Conservation (phyloP, 1,140 invertebrate genomes). For the Aphis craccivora region DNA sequence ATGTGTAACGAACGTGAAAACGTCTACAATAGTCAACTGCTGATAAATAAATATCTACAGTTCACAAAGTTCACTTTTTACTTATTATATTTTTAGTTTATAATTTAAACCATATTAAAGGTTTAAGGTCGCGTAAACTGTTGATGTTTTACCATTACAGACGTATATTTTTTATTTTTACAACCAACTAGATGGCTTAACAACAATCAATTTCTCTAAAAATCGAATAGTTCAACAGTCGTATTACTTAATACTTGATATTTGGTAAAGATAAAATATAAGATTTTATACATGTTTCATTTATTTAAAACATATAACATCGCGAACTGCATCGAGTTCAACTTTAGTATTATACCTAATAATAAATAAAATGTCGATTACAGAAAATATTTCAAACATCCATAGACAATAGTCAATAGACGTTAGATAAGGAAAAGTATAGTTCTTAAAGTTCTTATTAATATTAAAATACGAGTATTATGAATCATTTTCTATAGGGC, state of each 20-base stretch:
- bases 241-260: neutral
- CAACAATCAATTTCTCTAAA: neutral
- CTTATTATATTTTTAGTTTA: slow-evolving; percentile 24
- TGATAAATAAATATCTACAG: slow-evolving; percentile 33
- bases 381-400: neutral
- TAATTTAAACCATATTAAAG: neutral
- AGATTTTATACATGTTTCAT: neutral
- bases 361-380: neutral
- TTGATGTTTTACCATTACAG: neutral
- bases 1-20: neutral
- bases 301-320: neutral
- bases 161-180: neutral
- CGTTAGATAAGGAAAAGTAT: no score
- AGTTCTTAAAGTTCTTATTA: no score
- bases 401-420: no score
- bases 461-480: no score
- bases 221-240: no score
- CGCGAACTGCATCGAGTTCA: neutral
- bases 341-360: neutral
- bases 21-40: neutral
- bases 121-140: neutral
- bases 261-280: neutral
- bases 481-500: no score
- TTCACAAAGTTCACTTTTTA: slow-evolving; percentile 33
- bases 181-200: no score